These are phyloP conservation scores for Eulemur albifrons DNA, from an alignment of 2,797 vertebrate genomes.

Conservation along the genomic window DNA sequence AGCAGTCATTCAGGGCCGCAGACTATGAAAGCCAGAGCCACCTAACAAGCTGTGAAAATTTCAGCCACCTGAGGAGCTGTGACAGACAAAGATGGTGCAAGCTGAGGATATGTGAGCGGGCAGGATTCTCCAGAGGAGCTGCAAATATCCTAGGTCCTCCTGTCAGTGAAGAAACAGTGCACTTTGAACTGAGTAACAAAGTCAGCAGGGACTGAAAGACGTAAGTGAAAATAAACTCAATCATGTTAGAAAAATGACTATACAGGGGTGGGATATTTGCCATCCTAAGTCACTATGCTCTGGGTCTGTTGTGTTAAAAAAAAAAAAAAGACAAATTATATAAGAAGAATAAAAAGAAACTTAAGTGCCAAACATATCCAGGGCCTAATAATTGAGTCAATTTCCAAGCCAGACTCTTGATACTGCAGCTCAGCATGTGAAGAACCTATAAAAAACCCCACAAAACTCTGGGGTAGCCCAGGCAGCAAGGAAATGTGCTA, in stretches of 20 bases:
- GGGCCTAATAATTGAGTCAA: constrained; percentile 6
- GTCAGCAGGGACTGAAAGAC: constrained; percentile 42
- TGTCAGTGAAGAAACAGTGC: neutral
- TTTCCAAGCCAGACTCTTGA: constrained; percentile 64
- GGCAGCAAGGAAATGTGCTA: constrained; percentile 50
- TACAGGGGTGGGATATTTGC: constrained; percentile 29
- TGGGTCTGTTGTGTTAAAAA: neutral
- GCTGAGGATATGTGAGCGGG: neutral
- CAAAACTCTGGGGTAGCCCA: constrained; percentile 41
- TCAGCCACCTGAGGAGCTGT: constrained; percentile 49
- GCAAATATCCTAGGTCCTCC: neutral
- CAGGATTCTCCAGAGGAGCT: neutral
- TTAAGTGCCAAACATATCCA: constrained; percentile 40
- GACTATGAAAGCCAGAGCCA: constrained; percentile 70
- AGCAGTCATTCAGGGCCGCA: constrained; percentile 69
- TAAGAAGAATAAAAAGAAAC: constrained; percentile 21
- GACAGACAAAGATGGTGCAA: constrained; percentile 14
- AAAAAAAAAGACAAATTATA: constrained; percentile 16
- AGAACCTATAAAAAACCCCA: neutral
- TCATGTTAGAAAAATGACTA: constrained; percentile 45
- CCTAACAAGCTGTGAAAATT: constrained; percentile 79
- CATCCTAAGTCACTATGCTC: constrained; percentile 21
- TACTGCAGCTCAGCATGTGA: constrained; percentile 59
- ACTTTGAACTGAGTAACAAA: constrained; percentile 34
- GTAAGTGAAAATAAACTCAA: constrained; percentile 54